These are phyloP conservation scores for Borostomias antarcticus DNA, from an alignment of 2,797 vertebrate genomes.

Conservation along the genomic window DNA sequence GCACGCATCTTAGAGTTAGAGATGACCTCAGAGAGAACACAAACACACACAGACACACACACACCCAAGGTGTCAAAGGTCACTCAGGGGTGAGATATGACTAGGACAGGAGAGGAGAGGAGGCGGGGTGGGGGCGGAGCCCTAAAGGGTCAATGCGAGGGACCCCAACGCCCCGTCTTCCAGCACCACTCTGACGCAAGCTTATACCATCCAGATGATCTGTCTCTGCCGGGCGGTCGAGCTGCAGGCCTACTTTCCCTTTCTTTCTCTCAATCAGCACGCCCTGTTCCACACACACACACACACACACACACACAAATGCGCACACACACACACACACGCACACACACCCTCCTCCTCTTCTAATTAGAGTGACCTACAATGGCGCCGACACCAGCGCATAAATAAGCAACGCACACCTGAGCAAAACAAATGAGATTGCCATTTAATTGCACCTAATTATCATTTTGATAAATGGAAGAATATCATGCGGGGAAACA, in stretches of 20 bases:
- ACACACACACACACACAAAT: conserved; percentile 22
- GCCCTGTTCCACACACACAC: neutral
- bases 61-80: no score
- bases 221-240: no score
- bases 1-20: no score
- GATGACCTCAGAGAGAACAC: no score
- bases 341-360: conserved; percentile 29
- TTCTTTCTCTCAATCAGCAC: conserved; percentile 59
- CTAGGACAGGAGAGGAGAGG: no score
- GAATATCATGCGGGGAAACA: conserved; percentile 75
- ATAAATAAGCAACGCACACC: conserved; percentile 70
- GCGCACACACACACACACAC: no score
- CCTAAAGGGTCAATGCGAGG: no score
- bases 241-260: conserved; percentile 53
- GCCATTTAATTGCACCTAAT: conserved; percentile 85
- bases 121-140: no score
- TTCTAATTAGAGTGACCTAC: conserved; percentile 73
- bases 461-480: conserved; percentile 87
- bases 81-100: no score
- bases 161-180: no score
- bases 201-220: conserved; percentile 29
- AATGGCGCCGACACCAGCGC: conserved; percentile 66
- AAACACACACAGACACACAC: no score
- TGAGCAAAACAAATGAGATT: conserved; percentile 83
- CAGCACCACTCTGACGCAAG: conserved; percentile 7